Base-by-base conservation (phyloP, 2,113 vertebrate genomes). In the Erythrocebus patas region DNA sequence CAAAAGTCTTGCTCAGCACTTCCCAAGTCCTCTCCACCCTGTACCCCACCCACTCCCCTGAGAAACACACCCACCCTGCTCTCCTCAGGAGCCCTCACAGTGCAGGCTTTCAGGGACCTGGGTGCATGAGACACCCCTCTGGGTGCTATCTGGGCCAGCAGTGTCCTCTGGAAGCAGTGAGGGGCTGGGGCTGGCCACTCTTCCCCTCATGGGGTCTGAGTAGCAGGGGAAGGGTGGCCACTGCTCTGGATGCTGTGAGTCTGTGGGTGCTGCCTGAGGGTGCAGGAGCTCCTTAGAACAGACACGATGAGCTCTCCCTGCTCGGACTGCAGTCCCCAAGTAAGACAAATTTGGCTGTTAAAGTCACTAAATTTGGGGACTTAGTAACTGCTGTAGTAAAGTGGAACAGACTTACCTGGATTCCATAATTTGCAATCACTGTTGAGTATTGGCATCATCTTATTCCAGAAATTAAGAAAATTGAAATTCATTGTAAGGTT, bases 121-220 rank as follows among this genome's bases (percentile, higher is more conserved):
- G 35, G 48, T 2, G 12, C 18, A 13, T 8, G 3, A 1, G 17
- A 50, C 2, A 3, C 17, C 27, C 18, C 0, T 4, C 25, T 38
- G 38, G 16, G 32, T 72, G 27, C 50, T 66, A 25, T 82, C 43
- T 8, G 59, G 59, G 27, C 7, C 50, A 75, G 73, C 30, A 27
- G 55, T n/a, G 20, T 50, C 8, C 35, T 57, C 38, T 3, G 10
- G 48, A 45, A 61, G n/a, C 64, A 55, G 61, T 0, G 27, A 90
- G 72, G 40, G 57, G 14, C 22, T 52, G 13, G 3, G 48, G 25
- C 18, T 3, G 23, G 23, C 35, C 55, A 18, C 6, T 25, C 50
- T 59, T 52, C 64, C n/a, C 18, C 32, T 27, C 38, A 3, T 23
- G 38, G 30, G 50, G 57, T 61, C 84, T 48, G 89, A 76, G 50